Evolutionary conservation across 2,888 invertebrate genomes (phyloP).

Genomic region (Empis stercorea): DNA sequence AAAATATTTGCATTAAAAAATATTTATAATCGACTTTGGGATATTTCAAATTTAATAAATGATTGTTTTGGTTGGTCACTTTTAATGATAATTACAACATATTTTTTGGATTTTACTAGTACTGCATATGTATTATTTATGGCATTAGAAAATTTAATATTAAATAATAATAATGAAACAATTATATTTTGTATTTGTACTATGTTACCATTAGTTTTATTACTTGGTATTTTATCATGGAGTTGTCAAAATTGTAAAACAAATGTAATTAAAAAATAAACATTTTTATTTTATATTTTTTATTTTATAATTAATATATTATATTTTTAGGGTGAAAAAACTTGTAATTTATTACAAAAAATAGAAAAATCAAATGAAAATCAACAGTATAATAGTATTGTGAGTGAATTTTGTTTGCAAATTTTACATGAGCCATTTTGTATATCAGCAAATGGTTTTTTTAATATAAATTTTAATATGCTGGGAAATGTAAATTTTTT

Average conservation of each 20-base stretch:
- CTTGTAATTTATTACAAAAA: slow-evolving; percentile 31
- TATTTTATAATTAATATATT: not conserved
- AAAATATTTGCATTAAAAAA: slow-evolving; percentile 22
- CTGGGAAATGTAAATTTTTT: slow-evolving; percentile 30
- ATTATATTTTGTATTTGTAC: slow-evolving; percentile 14
- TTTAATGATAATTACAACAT: slow-evolving; percentile 22
- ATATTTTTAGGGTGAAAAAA: slow-evolving; percentile 25
- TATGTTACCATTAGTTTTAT: slow-evolving; percentile 17
- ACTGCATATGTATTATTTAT: slow-evolving; percentile 28
- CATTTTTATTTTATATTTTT: too few relatives aligned
- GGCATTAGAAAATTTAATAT: slow-evolving; percentile 12
- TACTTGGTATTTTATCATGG: slow-evolving; percentile 15
- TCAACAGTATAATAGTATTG: slow-evolving; percentile 29
- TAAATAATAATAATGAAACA: not conserved
- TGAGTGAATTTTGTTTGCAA: slow-evolving; percentile 31
- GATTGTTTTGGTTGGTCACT: slow-evolving; percentile 31
- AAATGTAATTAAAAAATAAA: slow-evolving; percentile 29
- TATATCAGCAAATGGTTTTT: slow-evolving; percentile 33
- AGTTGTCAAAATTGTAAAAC: slow-evolving; percentile 21
- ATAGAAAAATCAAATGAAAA: slow-evolving; percentile 26
- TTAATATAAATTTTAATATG: slow-evolving; percentile 28
- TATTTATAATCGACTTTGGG: slow-evolving; percentile 25
- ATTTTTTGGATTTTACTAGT: slow-evolving; percentile 28
- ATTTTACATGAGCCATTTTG: slow-evolving; percentile 30
- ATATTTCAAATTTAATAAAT: slow-evolving; percentile 19